These are phyloP conservation scores for Phrynocephalus guinanensis DNA, from an alignment of 2,797 vertebrate genomes.

Conservation along the genomic window DNA sequence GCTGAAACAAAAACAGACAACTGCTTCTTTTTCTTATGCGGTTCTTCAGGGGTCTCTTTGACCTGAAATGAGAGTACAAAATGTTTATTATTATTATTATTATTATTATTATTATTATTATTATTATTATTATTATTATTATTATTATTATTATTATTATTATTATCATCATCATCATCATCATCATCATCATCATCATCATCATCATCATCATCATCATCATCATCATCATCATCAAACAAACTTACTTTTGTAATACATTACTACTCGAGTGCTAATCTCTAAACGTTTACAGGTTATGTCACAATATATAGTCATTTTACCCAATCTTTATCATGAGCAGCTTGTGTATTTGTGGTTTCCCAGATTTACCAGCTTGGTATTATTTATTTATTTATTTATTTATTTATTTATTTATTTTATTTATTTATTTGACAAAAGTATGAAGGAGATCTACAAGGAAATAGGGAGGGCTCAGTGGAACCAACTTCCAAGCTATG, in stretches of 20 bases:
- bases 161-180: too few species aligned
- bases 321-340: background rate
- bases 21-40: slow-evolving; percentile 48
- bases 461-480: background rate
- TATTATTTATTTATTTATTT: background rate
- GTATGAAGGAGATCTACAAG: background rate
- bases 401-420: background rate
- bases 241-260: background rate
- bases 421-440: background rate
- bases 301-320: background rate
- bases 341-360: background rate
- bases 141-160: too few species aligned
- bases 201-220: too few species aligned
- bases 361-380: background rate
- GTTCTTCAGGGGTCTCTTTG: slow-evolving; percentile 39
- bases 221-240: background rate
- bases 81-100: too few species aligned
- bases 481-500: background rate
- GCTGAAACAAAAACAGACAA: slow-evolving; percentile 58
- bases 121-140: too few species aligned
- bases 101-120: background rate
- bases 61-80: slow-evolving; percentile 42
- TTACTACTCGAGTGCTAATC: background rate
- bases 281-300: background rate
- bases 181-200: too few species aligned